Base-by-base conservation (phyloP, 2,113 vertebrate species). In the Cnemophilus loriae region DNA sequence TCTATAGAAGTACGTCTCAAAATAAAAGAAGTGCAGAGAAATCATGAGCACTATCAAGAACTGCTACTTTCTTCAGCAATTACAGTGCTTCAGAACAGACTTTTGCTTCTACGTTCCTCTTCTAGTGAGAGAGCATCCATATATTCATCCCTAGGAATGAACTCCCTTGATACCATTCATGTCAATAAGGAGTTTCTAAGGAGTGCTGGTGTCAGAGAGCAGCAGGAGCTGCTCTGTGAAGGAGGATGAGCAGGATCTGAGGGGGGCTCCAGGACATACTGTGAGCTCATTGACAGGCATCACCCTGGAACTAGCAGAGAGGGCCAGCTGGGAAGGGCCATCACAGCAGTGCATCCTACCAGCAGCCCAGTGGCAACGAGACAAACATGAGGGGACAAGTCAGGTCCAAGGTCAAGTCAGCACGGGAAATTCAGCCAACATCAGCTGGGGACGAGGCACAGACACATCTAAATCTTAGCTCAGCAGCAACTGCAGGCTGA, bases 21-120 rank as follows among this genome's bases (percentile, higher is more conserved):
- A 95, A 68, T 63, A 64, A 57, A 80, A 78, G 22, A 73, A 81
- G 15, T 75, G 44, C 19, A 37, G 33, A 82, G 82, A 84, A 90
- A 52, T 30, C 39, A 77, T 22, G 4, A 67, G 17, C 12, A 1
- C 42, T 67, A n/a, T 68, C 80, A 84, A 76, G 13, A 80, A 55
- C 19, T 56, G 73, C 44, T 84, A 77, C 9, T 84, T 96, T 81
- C 57, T 95, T 82, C 42, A 83, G 79, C 42, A 90, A 73, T 89
- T 91, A 89, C 30, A 65, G 68, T 52, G 50, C 24, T 81, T 83
- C 73, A 87, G 15, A 95, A 71, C 35, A 53, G n/a, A 61, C 21
- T 81, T 93, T 69, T 41, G 47, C 30, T 64, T 89, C 18, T 44
- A 23, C 19, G 11, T 63, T 90, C 49, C 63, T 60, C n/a, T 59